Evolutionary conservation across 2,888 invertebrate species (phyloP).

Genomic region (Stictocephala bisonia): DNA sequence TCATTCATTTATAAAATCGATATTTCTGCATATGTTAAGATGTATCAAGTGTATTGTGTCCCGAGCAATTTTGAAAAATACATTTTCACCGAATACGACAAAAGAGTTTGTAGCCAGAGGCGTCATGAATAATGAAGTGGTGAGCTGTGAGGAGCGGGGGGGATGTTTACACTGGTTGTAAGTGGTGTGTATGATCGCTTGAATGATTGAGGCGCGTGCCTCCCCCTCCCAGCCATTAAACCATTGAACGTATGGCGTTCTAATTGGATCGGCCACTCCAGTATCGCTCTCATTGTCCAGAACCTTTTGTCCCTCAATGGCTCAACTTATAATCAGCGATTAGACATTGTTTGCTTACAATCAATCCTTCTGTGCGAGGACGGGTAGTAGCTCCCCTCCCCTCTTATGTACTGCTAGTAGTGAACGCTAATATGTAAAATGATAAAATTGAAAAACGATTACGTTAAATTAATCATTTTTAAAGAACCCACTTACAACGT

Average conservation of each 20-base stretch:
- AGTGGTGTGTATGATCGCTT: conserved; percentile 8
- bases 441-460: too few species aligned
- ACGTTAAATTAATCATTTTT: too few species aligned
- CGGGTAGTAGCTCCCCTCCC: too few species aligned
- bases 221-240: neutral
- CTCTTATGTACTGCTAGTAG: too few species aligned
- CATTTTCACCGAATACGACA: too few species aligned
- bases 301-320: conserved; percentile 19
- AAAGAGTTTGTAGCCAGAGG: neutral
- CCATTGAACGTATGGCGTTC: too few species aligned
- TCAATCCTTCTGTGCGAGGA: neutral
- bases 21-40: too few species aligned
- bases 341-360: conserved; percentile 28
- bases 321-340: conserved; percentile 33
- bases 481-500: too few species aligned
- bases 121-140: conserved; percentile 13
- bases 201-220: conserved; percentile 30
- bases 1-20: too few species aligned
- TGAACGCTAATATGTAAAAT: too few species aligned
- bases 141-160: neutral
- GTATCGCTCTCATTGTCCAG: neutral
- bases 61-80: too few species aligned
- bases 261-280: conserved; percentile 23
- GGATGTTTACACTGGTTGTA: conserved; percentile 14
- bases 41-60: too few species aligned